Percentiles rank a stretch among this genome's conserved stretches.
Evolutionary conservation across 2,797 vertebrate species (phyloP).

Genomic region (Silurus aristotelis): DNA sequence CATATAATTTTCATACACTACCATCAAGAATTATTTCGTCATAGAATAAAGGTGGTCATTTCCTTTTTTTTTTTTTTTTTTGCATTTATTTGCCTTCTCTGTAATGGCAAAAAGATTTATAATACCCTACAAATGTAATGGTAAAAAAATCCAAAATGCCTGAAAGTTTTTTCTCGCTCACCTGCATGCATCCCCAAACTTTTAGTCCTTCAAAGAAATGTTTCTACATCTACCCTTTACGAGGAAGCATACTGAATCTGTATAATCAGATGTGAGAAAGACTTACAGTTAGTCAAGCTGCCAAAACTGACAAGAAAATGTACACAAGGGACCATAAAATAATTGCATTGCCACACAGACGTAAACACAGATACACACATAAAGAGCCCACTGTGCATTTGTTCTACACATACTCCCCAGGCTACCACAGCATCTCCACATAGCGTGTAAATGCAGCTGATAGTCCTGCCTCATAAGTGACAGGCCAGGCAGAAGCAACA

Average conservation of each 20-base stretch:
- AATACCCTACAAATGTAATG: not conserved
- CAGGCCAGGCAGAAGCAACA: slow-evolving; percentile 66
- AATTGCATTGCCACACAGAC: slow-evolving; percentile 43
- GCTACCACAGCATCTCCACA: slow-evolving; percentile 55
- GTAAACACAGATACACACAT: slow-evolving; percentile 20
- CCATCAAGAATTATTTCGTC: not conserved
- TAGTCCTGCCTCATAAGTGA: slow-evolving; percentile 66
- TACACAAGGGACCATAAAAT: slow-evolving; percentile 39
- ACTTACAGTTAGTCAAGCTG: slow-evolving; percentile 45
- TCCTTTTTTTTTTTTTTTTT: not conserved
- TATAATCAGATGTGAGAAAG: slow-evolving; percentile 29
- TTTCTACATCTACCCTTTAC: not conserved
- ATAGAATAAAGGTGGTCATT: not conserved
- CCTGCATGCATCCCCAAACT: not conserved
- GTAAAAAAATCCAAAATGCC: not conserved
- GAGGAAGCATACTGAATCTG: slow-evolving; percentile 24
- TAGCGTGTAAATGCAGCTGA: slow-evolving; percentile 66
- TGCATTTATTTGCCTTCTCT: not conserved
- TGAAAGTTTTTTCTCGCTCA: not conserved
- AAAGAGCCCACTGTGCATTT: not conserved
- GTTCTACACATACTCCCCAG: slow-evolving; percentile 19
- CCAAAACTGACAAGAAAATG: slow-evolving; percentile 36
- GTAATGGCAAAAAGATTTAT: no score
- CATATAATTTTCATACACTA: not conserved
- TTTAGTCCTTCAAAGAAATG: not conserved